phyloP scores from a whole-genome alignment of 2,888 invertebrate genomes.

The Melipona bicolor region DNA sequence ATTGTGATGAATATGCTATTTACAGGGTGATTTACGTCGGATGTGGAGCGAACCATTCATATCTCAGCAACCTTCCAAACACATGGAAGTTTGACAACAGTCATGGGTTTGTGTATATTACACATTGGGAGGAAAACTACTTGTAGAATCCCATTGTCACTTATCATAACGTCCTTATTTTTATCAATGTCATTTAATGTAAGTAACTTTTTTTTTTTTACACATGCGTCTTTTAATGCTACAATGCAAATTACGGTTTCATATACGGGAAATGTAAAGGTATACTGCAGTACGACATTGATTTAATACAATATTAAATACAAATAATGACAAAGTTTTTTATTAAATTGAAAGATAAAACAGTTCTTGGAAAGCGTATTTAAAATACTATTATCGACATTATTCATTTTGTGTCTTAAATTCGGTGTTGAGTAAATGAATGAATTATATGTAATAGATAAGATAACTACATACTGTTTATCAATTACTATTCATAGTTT shows the following conservation, averaged over 20 bases:
- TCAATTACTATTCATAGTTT: slow-evolving; percentile 50
- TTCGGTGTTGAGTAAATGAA: slow-evolving; percentile 61
- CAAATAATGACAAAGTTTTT: slow-evolving; percentile 36
- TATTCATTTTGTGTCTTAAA: slow-evolving; percentile 66
- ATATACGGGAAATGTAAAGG: slow-evolving; percentile 50
- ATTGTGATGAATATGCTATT: slow-evolving; percentile 33
- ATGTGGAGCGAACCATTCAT: slow-evolving; percentile 99
- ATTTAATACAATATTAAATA: slow-evolving; percentile 60
- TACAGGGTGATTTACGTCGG: slow-evolving; percentile 95
- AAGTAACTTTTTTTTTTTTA: slow-evolving; percentile 75
- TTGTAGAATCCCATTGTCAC: slow-evolving; percentile 64
- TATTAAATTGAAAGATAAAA: slow-evolving; percentile 40
- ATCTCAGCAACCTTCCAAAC: slow-evolving; percentile 91
- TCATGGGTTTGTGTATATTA: slow-evolving; percentile 66
- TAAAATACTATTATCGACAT: slow-evolving; percentile 53
- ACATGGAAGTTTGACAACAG: slow-evolving; percentile 90
- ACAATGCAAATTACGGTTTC: slow-evolving; percentile 57
- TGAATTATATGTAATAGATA: slow-evolving; percentile 60
- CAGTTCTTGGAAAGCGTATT: slow-evolving; percentile 45
- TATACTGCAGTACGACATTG: slow-evolving; percentile 60
- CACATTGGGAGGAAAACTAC: slow-evolving; percentile 59
- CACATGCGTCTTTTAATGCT: slow-evolving; percentile 60
- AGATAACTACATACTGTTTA: slow-evolving; percentile 43
- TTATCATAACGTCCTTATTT: slow-evolving; percentile 74
- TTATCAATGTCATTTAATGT: slow-evolving; percentile 79